Percentiles rank a stretch among this genome's conserved stretches.
Evolutionary conservation across 1,140 invertebrate genomes (phyloP).

Genomic region (Habropoda laboriosa): DNA sequence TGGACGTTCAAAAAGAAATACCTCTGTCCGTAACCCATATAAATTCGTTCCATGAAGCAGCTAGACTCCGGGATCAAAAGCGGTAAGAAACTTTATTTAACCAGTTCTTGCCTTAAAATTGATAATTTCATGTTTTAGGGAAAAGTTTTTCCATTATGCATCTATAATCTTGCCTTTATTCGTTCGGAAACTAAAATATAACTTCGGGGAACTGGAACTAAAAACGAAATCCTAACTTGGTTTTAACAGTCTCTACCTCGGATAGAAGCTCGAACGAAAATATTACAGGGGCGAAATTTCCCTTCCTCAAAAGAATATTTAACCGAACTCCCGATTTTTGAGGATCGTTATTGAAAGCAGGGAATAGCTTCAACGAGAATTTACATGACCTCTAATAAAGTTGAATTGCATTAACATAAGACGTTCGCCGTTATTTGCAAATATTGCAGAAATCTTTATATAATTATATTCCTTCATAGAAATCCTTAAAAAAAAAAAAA

Average conservation of each 20-base stretch:
- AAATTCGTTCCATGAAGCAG: background rate
- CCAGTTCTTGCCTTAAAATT: conserved; percentile 13
- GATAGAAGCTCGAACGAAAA: background rate
- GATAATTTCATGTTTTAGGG: conserved; percentile 16
- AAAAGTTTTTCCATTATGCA: conserved; percentile 36
- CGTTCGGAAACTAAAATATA: conserved; percentile 19
- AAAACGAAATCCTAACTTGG: conserved; percentile 29
- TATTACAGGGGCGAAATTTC: background rate
- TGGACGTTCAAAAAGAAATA: no score
- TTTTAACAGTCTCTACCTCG: background rate
- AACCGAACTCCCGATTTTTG: background rate
- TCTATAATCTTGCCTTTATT: conserved; percentile 7
- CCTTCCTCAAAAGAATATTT: conserved; percentile 4
- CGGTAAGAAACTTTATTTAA: background rate
- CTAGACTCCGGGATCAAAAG: background rate
- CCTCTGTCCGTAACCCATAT: background rate
- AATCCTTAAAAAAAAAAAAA: no score
- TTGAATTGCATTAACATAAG: no score
- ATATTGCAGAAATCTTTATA: no score
- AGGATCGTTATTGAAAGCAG: background rate
- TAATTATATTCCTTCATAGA: no score
- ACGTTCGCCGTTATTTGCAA: no score
- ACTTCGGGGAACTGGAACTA: conserved; percentile 11
- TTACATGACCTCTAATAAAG: no score
- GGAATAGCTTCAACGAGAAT: background rate